A percentile compares a stretch with the other conserved stretches of the same genome.
These are phyloP conservation scores for Eustalomyia histrio DNA, from an alignment of 2,888 invertebrate species.

Conservation along the genomic window DNA sequence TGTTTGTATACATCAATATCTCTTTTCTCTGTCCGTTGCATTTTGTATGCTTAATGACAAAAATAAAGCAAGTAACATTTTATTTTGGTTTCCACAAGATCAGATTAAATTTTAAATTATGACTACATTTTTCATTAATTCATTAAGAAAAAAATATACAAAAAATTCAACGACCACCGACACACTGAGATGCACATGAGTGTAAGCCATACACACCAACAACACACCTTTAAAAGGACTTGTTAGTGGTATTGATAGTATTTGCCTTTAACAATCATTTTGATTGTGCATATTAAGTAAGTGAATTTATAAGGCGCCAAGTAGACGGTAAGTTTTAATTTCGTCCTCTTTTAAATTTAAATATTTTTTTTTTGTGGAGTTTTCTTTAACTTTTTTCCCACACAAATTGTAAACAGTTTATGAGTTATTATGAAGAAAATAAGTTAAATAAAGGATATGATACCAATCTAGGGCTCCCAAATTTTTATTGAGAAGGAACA, in stretches of 20 bases:
- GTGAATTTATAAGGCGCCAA: conserved; percentile 44
- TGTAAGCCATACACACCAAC: background rate
- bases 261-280: conserved; percentile 17
- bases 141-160: conserved; percentile 29
- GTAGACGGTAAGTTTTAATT: background rate
- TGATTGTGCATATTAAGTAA: conserved; percentile 37
- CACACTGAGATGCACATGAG: background rate
- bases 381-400: too few species aligned
- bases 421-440: too few species aligned
- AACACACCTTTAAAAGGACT: conserved; percentile 56
- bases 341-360: background rate
- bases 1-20: conserved; percentile 37
- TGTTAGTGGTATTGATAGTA: background rate
- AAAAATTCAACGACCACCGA: conserved; percentile 65
- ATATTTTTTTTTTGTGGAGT: background rate
- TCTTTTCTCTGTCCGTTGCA: conserved; percentile 8
- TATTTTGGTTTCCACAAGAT: conserved; percentile 53
- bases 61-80: conserved; percentile 62
- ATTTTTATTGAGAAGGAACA: too few species aligned
- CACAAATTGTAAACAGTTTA: too few species aligned
- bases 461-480: too few species aligned
- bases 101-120: conserved; percentile 65
- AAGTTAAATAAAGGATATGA: too few species aligned
- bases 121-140: conserved; percentile 59
- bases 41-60: conserved; percentile 60